A percentile compares a stretch with the other conserved stretches of the same genome.
phyloP scores from a whole-genome alignment of 1,140 invertebrate species.

The Cheumatopsyche charites region DNA sequence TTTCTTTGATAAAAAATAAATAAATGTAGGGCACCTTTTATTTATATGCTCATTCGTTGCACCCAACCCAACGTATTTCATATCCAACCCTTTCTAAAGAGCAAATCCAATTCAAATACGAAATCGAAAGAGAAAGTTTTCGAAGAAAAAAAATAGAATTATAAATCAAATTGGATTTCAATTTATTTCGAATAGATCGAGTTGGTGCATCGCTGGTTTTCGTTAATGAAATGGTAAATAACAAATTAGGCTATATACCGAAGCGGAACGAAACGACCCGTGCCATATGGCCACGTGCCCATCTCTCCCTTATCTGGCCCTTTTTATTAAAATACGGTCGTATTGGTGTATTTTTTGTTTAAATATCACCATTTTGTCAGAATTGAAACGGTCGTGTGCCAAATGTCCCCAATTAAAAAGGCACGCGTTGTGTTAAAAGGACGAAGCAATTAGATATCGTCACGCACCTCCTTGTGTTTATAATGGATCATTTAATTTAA shows the following conservation, averaged over 20 bases:
- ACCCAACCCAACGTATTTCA: neutral
- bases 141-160: neutral
- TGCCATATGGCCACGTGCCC: constrained; percentile 44
- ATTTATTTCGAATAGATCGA: too few relatives aligned
- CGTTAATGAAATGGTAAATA: constrained; percentile 21
- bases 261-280: constrained; percentile 46
- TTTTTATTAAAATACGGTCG: constrained; percentile 45
- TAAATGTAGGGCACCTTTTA: too few relatives aligned
- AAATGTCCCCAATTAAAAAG: constrained; percentile 45
- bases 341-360: constrained; percentile 39
- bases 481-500: too few relatives aligned
- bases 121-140: constrained; percentile 4
- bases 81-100: neutral
- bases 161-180: too few relatives aligned
- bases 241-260: constrained; percentile 45
- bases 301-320: constrained; percentile 37
- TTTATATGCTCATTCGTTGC: too few relatives aligned
- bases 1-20: too few relatives aligned
- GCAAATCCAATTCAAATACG: neutral
- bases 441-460: constrained; percentile 10
- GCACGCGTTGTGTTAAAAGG: constrained; percentile 20
- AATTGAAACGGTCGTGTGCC: constrained; percentile 43
- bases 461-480: constrained; percentile 13
- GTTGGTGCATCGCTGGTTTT: constrained; percentile 10
- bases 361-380: neutral